Evolutionary conservation across 2,797 vertebrate genomes (phyloP).

Genomic region (Danio tinwini): DNA sequence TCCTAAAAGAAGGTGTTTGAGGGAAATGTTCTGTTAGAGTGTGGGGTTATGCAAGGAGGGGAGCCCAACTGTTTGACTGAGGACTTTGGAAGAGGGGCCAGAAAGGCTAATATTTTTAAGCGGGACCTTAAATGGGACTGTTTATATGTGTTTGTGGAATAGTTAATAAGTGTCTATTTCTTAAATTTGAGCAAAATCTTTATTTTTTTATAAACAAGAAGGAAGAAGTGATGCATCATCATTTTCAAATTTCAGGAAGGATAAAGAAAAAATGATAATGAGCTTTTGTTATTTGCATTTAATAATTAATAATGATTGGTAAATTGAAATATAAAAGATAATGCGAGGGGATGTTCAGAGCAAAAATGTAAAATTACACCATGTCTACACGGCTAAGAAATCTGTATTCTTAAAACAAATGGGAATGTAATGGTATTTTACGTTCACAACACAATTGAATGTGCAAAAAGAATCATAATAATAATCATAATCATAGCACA

Average conservation of each 20-base stretch:
- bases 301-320: constrained; percentile 17
- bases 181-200: constrained; percentile 25
- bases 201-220: not conserved
- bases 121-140: constrained; percentile 49
- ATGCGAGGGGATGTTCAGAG: constrained; percentile 41
- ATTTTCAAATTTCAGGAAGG: constrained; percentile 31
- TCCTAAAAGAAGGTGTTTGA: constrained; percentile 75
- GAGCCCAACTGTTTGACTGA: constrained; percentile 69
- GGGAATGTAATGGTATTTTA: not conserved
- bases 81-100: constrained; percentile 63
- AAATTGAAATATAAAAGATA: constrained; percentile 37
- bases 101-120: constrained; percentile 56
- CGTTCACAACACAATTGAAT: not conserved
- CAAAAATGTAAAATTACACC: constrained; percentile 28
- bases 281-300: constrained; percentile 21
- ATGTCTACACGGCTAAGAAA: not conserved
- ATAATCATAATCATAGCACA: constrained; percentile 8
- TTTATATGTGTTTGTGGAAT: constrained; percentile 43
- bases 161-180: constrained; percentile 18
- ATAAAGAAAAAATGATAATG: constrained; percentile 48
- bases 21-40: constrained; percentile 65
- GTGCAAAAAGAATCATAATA: not conserved
- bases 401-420: constrained; percentile 13
- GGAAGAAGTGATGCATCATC: constrained; percentile 17
- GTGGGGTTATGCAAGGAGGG: constrained; percentile 58